Evolutionary conservation across 2,113 vertebrate genomes (phyloP).

Genomic region (Ascaphus truei): DNA sequence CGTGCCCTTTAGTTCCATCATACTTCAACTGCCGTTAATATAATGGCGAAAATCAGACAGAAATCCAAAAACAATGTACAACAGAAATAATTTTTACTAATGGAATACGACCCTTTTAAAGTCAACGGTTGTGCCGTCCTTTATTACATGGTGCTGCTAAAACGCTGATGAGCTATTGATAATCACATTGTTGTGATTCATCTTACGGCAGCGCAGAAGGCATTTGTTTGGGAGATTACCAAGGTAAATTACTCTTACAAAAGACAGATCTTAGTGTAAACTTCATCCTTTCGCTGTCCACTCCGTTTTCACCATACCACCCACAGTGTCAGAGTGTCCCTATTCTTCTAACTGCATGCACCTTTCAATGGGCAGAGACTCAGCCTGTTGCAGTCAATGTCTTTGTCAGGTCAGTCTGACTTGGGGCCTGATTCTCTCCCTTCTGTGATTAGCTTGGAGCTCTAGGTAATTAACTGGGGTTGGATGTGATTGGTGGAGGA

Average conservation of each 20-base stretch:
- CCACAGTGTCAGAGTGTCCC: slow-evolving; percentile 1
- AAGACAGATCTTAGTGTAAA: neutral
- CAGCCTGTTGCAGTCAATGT: slow-evolving; percentile 16
- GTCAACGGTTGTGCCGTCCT: neutral
- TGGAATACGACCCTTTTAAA: neutral
- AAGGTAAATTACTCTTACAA: neutral
- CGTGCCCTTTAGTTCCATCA: too few species aligned
- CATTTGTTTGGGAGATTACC: neutral
- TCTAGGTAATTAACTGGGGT: slow-evolving; percentile 12
- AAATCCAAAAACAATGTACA: too few species aligned
- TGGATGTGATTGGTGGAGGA: slow-evolving; percentile 29
- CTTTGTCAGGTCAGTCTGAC: slow-evolving; percentile 18
- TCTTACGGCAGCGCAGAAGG: neutral
- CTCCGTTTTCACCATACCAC: slow-evolving; percentile 2
- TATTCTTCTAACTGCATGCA: slow-evolving; percentile 1
- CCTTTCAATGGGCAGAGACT: slow-evolving; percentile 3
- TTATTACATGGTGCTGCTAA: neutral
- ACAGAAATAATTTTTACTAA: neutral
- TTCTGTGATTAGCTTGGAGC: slow-evolving; percentile 5
- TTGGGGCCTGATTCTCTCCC: neutral
- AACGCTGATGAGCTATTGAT: too few species aligned
- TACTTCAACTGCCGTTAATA: too few species aligned
- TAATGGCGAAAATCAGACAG: too few species aligned
- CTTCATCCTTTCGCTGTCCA: neutral
- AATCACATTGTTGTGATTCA: neutral